These are phyloP conservation scores for Syrphus vitripennis DNA, from an alignment of 2,888 invertebrate genomes.

Conservation along the genomic window DNA sequence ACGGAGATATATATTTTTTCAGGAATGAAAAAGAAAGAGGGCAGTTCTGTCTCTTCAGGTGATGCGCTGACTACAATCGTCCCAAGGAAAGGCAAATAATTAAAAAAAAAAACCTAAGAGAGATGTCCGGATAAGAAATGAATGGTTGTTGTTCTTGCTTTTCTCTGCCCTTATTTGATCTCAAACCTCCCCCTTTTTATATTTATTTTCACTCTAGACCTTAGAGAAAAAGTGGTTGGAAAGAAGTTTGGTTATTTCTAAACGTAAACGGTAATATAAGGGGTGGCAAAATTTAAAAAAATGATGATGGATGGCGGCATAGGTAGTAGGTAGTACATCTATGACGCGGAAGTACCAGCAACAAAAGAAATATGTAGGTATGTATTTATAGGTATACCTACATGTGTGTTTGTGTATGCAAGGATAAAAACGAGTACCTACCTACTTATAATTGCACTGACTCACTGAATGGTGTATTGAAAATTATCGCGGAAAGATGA, in stretches of 20 bases:
- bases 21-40: conserved; percentile 36
- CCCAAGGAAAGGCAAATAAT: conserved; percentile 23
- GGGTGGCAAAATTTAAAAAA: conserved; percentile 18
- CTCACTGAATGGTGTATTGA: conserved; percentile 40
- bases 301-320: conserved; percentile 50
- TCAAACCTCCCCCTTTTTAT: conserved; percentile 36
- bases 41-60: conserved; percentile 70
- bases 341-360: conserved; percentile 31
- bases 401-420: neutral
- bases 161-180: conserved; percentile 47
- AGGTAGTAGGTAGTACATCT: no score
- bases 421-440: conserved; percentile 53
- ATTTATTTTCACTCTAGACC: neutral
- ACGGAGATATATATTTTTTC: conserved; percentile 44
- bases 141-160: conserved; percentile 60
- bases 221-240: conserved; percentile 16
- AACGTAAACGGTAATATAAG: neutral
- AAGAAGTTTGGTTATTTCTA: neutral
- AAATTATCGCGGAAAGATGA: conserved; percentile 24
- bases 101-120: conserved; percentile 12
- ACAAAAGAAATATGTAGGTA: conserved; percentile 27
- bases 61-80: conserved; percentile 39
- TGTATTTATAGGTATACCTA: neutral
- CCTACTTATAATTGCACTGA: conserved; percentile 56
- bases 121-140: conserved; percentile 28